Evolutionary conservation across 2,888 invertebrate genomes (phyloP).

Genomic region (Brenthis ino): DNA sequence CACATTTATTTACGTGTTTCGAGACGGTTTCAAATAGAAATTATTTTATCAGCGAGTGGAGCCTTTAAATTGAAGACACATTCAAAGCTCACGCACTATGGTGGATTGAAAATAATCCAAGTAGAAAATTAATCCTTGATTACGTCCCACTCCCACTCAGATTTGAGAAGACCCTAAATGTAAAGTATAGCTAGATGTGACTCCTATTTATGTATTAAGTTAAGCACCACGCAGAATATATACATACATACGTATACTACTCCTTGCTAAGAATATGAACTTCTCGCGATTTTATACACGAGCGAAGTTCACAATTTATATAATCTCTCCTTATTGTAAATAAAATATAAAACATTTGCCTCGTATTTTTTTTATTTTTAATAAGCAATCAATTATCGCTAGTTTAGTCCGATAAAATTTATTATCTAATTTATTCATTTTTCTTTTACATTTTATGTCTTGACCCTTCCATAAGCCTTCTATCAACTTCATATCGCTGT

Average conservation of each 20-base stretch:
- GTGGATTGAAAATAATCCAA: slow-evolving; percentile 81
- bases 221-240: not conserved
- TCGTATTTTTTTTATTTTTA: too few species aligned
- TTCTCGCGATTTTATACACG: too few species aligned
- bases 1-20: not conserved
- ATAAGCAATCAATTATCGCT: not conserved
- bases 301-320: too few species aligned
- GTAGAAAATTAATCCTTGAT: slow-evolving; percentile 82
- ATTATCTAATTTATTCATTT: not conserved
- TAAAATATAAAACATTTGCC: too few species aligned
- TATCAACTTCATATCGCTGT: slow-evolving; percentile 44
- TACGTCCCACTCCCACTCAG: slow-evolving; percentile 65
- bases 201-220: not conserved
- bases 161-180: slow-evolving; percentile 57
- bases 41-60: slow-evolving; percentile 53
- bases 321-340: too few species aligned
- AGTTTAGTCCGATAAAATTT: not conserved
- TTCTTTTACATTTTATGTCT: not conserved
- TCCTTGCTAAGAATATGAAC: too few species aligned
- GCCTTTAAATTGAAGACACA: slow-evolving; percentile 71
- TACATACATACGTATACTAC: too few species aligned
- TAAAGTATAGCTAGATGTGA: slow-evolving; percentile 44
- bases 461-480: slow-evolving; percentile 41
- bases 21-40: slow-evolving; percentile 47
- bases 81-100: slow-evolving; percentile 70